These are phyloP conservation scores for Chaetops frenatus DNA, from an alignment of 2,113 vertebrate species.

Conservation along the genomic window DNA sequence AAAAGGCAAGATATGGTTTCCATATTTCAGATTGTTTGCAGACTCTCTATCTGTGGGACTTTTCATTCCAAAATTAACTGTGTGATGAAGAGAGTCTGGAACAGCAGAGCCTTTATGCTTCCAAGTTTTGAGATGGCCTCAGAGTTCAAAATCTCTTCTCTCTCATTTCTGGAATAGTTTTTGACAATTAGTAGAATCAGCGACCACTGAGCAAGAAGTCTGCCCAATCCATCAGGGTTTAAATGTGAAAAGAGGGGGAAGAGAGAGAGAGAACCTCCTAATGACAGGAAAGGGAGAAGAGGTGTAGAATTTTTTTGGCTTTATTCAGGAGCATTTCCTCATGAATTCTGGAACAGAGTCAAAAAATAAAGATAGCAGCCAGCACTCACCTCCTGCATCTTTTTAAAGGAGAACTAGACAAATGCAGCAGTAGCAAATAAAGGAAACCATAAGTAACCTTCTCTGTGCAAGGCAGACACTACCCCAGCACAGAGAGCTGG, in stretches of 20 bases:
- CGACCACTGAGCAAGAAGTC: not conserved
- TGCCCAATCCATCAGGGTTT: conserved; percentile 35
- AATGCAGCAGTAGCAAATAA: not conserved
- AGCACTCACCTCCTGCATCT: conserved; percentile 9
- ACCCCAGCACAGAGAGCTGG: not conserved
- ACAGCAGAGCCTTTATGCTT: not conserved
- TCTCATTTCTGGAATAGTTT: conserved; percentile 20
- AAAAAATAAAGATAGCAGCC: conserved; percentile 44
- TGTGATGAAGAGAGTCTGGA: conserved; percentile 14
- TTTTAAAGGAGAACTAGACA: conserved; percentile 5
- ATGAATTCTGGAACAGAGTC: conserved; percentile 16
- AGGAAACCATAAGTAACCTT: not conserved
- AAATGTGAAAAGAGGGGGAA: conserved; percentile 1
- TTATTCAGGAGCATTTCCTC: conserved; percentile 31
- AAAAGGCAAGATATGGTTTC: not conserved
- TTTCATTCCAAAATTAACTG: conserved; percentile 27
- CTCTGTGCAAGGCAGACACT: not conserved
- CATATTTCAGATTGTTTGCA: not conserved
- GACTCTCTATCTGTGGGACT: not conserved
- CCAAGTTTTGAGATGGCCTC: conserved; percentile 4
- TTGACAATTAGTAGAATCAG: conserved; percentile 39
- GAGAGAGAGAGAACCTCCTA: not conserved
- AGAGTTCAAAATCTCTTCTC: not conserved
- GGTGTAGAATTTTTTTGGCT: conserved; percentile 17
- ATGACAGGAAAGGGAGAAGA: conserved; percentile 36